Percentiles rank a stretch among this genome's conserved stretches.
phyloP scores from a whole-genome alignment of 2,888 invertebrate species.

The Neocrepidodera transversa region DNA sequence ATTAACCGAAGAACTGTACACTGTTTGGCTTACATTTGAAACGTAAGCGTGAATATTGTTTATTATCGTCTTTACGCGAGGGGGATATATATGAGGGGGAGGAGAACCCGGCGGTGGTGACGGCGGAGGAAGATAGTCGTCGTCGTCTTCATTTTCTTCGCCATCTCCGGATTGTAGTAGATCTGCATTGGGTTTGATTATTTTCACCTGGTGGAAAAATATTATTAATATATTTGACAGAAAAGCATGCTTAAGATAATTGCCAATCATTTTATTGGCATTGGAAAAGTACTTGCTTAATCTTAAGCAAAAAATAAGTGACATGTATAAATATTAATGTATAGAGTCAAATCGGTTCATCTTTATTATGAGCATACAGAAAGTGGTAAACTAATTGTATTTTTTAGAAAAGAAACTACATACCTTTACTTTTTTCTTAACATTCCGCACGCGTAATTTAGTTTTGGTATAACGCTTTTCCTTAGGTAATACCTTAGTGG shows the following conservation, averaged over 20 bases:
- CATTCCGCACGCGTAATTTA: slow-evolving; percentile 62
- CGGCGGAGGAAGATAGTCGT: slow-evolving; percentile 65
- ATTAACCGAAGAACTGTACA: slow-evolving; percentile 8
- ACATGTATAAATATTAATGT: too few relatives aligned
- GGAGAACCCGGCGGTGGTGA: slow-evolving; percentile 69
- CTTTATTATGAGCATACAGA: too few relatives aligned
- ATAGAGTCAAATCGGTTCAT: too few relatives aligned
- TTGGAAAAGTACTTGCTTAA: too few relatives aligned
- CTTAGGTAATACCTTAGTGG: slow-evolving; percentile 62
- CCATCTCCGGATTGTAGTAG: slow-evolving; percentile 18
- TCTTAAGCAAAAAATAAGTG: too few relatives aligned
- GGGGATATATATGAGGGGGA: slow-evolving; percentile 65
- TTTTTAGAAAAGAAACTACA: too few relatives aligned
- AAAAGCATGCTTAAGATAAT: neutral
- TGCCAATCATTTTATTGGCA: neutral
- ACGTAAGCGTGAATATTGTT: slow-evolving; percentile 51
- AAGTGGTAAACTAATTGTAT: too few relatives aligned
- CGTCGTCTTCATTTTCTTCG: slow-evolving; percentile 60
- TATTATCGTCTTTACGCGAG: slow-evolving; percentile 54
- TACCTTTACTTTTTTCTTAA: slow-evolving; percentile 66
- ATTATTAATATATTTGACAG: neutral
- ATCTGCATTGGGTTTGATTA: slow-evolving; percentile 34
- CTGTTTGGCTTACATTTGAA: slow-evolving; percentile 33
- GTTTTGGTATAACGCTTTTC: slow-evolving; percentile 63
- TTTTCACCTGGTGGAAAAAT: slow-evolving; percentile 43